Percentiles rank a stretch among this genome's conserved stretches.
Evolutionary conservation across 2,888 invertebrate genomes (phyloP).

Genomic region (Epistrophe eligans): DNA sequence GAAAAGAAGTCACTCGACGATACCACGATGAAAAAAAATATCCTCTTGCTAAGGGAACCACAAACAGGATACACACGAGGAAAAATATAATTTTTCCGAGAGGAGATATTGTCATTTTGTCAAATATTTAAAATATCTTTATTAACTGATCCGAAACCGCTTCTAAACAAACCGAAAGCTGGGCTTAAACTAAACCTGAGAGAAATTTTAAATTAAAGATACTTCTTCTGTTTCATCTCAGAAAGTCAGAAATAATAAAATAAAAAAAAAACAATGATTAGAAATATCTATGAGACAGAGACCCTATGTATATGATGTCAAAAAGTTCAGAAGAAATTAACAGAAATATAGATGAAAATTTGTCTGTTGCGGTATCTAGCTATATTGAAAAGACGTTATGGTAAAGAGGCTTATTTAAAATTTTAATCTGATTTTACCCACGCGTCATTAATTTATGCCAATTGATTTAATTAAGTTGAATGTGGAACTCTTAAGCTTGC

Average conservation of each 20-base stretch:
- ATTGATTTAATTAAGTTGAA: not conserved
- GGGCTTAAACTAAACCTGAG: slow-evolving; percentile 60
- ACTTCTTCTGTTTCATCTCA: slow-evolving; percentile 31
- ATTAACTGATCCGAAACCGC: slow-evolving; percentile 24
- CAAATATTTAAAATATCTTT: not conserved
- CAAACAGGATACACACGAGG: slow-evolving; percentile 26
- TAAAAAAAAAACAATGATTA: slow-evolving; percentile 2
- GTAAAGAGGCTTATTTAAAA: not conserved
- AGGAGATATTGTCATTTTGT: slow-evolving; percentile 29
- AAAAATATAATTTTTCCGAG: not conserved
- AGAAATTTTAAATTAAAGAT: slow-evolving; percentile 58
- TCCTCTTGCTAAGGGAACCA: slow-evolving; percentile 32
- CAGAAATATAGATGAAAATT: slow-evolving; percentile 4
- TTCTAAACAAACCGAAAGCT: slow-evolving; percentile 67
- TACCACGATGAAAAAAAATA: slow-evolving; percentile 57
- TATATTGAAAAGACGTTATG: not conserved
- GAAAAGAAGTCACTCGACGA: slow-evolving; percentile 56
- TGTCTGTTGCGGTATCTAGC: not conserved
- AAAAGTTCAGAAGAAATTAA: slow-evolving; percentile 10
- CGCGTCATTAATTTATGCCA: slow-evolving; percentile 2
- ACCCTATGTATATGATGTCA: not conserved
- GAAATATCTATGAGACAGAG: not conserved
- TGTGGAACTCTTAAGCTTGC: slow-evolving; percentile 5
- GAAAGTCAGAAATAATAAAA: not conserved
- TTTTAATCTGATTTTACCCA: slow-evolving; percentile 13